A percentile compares a stretch with the other conserved stretches of the same genome.
Evolutionary conservation across 2,113 vertebrate species (phyloP).

Genomic region (Rhodinocichla rosea): DNA sequence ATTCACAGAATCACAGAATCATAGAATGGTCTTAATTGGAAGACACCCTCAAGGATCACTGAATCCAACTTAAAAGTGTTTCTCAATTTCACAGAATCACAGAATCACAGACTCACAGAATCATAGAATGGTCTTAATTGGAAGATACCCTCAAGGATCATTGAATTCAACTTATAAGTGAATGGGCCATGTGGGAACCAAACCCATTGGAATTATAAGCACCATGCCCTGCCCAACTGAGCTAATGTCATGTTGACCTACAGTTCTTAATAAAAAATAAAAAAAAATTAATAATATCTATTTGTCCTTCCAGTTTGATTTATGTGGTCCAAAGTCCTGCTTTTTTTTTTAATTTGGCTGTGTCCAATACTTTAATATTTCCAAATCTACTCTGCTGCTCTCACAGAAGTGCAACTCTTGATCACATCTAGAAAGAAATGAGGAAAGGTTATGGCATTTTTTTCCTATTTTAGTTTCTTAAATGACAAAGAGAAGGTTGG

Average conservation of each 20-base stretch:
- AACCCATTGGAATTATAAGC: neutral
- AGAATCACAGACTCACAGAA: no score
- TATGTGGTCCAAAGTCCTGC: neutral
- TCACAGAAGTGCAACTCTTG: neutral
- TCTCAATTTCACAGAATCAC: neutral
- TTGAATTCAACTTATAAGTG: rapidly evolving
- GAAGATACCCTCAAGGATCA: neutral
- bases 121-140: neutral
- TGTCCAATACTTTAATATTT: neutral
- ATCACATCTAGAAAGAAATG: neutral
- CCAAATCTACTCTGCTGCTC: neutral
- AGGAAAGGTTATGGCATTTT: neutral
- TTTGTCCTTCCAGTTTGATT: neutral
- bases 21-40: neutral
- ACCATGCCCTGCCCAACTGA: neutral
- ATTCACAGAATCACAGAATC: no score
- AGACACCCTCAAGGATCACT: neutral
- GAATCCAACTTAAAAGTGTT: neutral
- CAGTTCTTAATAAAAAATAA: neutral
- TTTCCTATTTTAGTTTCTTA: neutral
- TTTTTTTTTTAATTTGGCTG: neutral
- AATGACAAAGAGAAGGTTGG: neutral
- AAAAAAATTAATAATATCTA: neutral
- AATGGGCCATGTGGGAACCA: neutral
- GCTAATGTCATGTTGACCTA: neutral